Evolutionary conservation across 2,113 vertebrate species (phyloP), one percentile per base, ranked within the genome.

Genomic region (Barbus barbus): DNA sequence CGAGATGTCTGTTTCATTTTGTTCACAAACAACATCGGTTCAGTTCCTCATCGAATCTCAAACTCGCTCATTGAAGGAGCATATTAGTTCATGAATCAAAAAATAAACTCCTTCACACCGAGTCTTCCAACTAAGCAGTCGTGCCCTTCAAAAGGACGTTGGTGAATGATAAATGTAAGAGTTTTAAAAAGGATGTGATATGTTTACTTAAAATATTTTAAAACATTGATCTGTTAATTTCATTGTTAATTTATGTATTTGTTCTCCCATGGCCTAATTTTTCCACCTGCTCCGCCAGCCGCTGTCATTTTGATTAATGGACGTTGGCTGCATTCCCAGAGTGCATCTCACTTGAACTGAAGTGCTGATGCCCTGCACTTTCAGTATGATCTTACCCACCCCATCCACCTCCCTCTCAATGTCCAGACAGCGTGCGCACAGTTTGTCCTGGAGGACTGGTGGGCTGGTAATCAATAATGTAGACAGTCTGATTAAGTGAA

Each of bases 391-490:
- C 81, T 87, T 81, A 73, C 83, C 74, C 61, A 76, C 85, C 76
- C 87, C 78, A 83, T 73, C 16, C 79, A 83, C 82, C 88, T 88
- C 90, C 88, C 86, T 91, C 90, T 74, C 87, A 82, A 51, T 88
- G 56, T 89, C 86, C 86, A 85, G 88, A 67, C 72, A 53, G 28
- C 51, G 85, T 38, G 65, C 90, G 60, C 84, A 73, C 71, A 38
- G 46, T 71, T 56, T 53, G 67, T 75, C 77, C 89, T 88, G 78
- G 1, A 89, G 91, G 91, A 93, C 92, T 91, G 72, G n/a, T 90
- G 90, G 90, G 88, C 88, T 94, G 86, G 69, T 26, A 61, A 83
- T 89, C 80, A 94, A 93, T 94, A 92, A 93, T 92, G 90, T 89
- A 92, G 91, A 90, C 88, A 87, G 90, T 84, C 79, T 48, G 90